Conservation (phyloP, 2,888 invertebrate species). For the Copidosoma aretas region DNA sequence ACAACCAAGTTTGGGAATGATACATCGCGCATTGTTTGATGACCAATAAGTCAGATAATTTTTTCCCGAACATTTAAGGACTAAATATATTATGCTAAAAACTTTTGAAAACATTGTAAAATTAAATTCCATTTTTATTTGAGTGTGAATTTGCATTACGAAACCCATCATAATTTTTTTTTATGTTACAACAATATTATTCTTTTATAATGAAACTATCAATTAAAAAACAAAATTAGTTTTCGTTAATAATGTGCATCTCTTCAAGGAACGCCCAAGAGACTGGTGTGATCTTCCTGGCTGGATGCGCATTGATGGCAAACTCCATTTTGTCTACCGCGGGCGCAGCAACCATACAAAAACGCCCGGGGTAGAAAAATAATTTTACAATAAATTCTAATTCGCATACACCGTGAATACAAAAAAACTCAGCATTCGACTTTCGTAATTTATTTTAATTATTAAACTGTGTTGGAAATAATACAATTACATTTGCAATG, state of each 20-base stretch:
- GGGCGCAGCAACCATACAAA: too few species aligned
- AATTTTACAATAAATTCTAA: too few species aligned
- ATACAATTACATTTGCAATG: too few species aligned
- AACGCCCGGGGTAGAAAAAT: too few species aligned
- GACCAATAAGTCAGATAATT: conserved; percentile 46
- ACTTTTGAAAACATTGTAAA: conserved; percentile 20
- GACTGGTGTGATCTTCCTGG: too few species aligned
- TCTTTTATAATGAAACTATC: conserved; percentile 25
- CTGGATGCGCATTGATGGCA: too few species aligned
- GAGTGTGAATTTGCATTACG: conserved; percentile 4
- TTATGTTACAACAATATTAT: conserved; percentile 9
- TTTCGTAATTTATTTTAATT: background rate
- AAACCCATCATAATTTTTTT: conserved; percentile 8
- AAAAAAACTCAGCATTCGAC: background rate
- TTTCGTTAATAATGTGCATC: too few species aligned
- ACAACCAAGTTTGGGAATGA: conserved; percentile 59
- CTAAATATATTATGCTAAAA: conserved; percentile 16
- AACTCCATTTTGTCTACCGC: background rate
- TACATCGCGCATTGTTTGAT: conserved; percentile 60
- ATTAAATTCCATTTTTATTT: conserved; percentile 36
- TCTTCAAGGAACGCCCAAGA: too few species aligned
- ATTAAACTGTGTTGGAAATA: conserved; percentile 44
- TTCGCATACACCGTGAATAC: too few species aligned
- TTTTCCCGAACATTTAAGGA: conserved; percentile 12
- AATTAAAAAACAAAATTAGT: conserved; percentile 29